Percentiles rank a stretch among this genome's conserved stretches.
These are phyloP conservation scores for Dermatophagoides farinae DNA, from an alignment of 1,140 invertebrate species.

Conservation along the genomic window DNA sequence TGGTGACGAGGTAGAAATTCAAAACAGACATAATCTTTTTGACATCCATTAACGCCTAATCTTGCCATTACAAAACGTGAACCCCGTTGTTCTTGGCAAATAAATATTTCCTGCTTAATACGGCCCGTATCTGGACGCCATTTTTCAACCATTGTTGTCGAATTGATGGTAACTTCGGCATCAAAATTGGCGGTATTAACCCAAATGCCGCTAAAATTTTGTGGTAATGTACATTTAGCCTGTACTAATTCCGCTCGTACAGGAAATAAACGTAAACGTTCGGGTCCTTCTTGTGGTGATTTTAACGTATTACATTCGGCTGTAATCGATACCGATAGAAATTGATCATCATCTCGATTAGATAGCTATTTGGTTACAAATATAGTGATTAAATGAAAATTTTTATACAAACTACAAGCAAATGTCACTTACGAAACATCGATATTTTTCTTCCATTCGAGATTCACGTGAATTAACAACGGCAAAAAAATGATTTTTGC, in stretches of 20 bases:
- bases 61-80: slow-evolving; percentile 81
- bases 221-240: slow-evolving; percentile 68
- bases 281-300: slow-evolving; percentile 72
- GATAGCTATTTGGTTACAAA: slow-evolving; percentile 36
- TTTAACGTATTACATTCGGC: slow-evolving; percentile 76
- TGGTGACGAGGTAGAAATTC: slow-evolving; percentile 88
- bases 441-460: slow-evolving; percentile 71
- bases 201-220: slow-evolving; percentile 84
- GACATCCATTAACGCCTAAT: slow-evolving; percentile 85
- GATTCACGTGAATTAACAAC: slow-evolving; percentile 85
- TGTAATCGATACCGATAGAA: slow-evolving; percentile 69
- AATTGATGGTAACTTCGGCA: slow-evolving; percentile 77
- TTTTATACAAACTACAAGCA: not conserved
- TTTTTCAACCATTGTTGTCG: slow-evolving; percentile 85
- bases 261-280: slow-evolving; percentile 52
- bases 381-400: not conserved
- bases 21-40: slow-evolving; percentile 92
- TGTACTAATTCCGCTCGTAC: slow-evolving; percentile 63
- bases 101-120: slow-evolving; percentile 69
- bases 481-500: slow-evolving; percentile 83
- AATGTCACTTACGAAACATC: slow-evolving; percentile 43
- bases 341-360: slow-evolving; percentile 78
- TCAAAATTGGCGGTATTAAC: slow-evolving; percentile 91
- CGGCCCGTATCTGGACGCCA: slow-evolving; percentile 74
- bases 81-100: slow-evolving; percentile 70